These are phyloP conservation scores for Aricia artaxerxes DNA, from an alignment of 2,888 invertebrate species.

Conservation along the genomic window DNA sequence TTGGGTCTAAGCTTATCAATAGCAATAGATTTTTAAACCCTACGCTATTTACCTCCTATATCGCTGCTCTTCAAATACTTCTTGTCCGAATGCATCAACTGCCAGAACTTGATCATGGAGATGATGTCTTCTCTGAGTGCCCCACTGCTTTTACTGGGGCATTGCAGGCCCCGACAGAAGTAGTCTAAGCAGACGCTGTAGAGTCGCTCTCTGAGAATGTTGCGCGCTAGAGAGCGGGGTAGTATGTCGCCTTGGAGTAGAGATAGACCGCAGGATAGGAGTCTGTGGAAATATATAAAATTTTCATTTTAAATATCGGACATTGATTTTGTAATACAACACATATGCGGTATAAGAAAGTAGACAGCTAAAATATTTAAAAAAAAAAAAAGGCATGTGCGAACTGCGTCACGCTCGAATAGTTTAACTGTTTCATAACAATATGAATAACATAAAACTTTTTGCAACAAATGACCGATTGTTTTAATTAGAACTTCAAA, in stretches of 20 bases:
- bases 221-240: conserved; percentile 91
- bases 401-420: too few species aligned
- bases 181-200: conserved; percentile 98
- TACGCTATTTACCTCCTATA: conserved; percentile 82
- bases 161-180: conserved; percentile 94
- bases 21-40: too few species aligned
- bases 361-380: background rate
- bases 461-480: too few species aligned
- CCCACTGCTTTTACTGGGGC: conserved; percentile 89
- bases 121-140: conserved; percentile 94
- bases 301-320: too few species aligned
- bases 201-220: conserved; percentile 95
- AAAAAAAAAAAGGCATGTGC: too few species aligned
- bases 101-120: conserved; percentile 96
- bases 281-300: conserved; percentile 62
- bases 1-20: too few species aligned
- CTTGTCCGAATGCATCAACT: conserved; percentile 95
- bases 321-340: too few species aligned
- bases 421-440: too few species aligned
- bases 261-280: conserved; percentile 94
- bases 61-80: conserved; percentile 92
- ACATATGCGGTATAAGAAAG: background rate
- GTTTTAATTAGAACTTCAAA: too few species aligned
- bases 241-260: conserved; percentile 96
- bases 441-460: too few species aligned